Percentiles rank a stretch among this genome's conserved stretches.
phyloP scores from a whole-genome alignment of 2,888 invertebrate species.

The Rhogogaster chlorosoma region DNA sequence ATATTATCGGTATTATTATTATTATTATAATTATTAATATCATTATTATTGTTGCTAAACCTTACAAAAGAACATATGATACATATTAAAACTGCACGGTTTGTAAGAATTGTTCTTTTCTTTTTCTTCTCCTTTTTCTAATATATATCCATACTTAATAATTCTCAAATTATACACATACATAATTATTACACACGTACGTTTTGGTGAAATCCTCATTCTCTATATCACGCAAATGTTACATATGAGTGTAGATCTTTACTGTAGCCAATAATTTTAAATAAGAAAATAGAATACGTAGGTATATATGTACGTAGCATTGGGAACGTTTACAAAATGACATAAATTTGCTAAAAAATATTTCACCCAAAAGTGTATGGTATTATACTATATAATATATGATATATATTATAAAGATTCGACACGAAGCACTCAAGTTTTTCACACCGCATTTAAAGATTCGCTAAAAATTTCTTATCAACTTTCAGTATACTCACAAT shows the following conservation, averaged over 20 bases:
- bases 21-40: constrained; percentile 17
- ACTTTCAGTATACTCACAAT: neutral
- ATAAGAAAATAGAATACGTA: constrained; percentile 18
- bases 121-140: neutral
- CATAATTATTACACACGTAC: neutral
- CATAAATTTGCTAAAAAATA: constrained; percentile 10
- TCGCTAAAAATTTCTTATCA: neutral
- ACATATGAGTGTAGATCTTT: neutral
- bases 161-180: constrained; percentile 42
- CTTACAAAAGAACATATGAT: constrained; percentile 76
- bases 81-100: constrained; percentile 69
- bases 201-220: constrained; percentile 17
- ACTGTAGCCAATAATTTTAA: neutral
- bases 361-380: constrained; percentile 1
- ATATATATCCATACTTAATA: constrained; percentile 4
- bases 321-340: constrained; percentile 19
- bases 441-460: neutral
- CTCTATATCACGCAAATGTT: constrained; percentile 15
- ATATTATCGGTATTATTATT: constrained; percentile 8
- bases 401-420: neutral
- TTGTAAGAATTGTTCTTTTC: constrained; percentile 49
- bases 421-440: constrained; percentile 9
- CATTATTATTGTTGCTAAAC: constrained; percentile 68
- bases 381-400: neutral
- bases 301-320: constrained; percentile 5